Evolutionary conservation across 2,888 invertebrate species (phyloP).

Genomic region (Hanleya hanleyi): DNA sequence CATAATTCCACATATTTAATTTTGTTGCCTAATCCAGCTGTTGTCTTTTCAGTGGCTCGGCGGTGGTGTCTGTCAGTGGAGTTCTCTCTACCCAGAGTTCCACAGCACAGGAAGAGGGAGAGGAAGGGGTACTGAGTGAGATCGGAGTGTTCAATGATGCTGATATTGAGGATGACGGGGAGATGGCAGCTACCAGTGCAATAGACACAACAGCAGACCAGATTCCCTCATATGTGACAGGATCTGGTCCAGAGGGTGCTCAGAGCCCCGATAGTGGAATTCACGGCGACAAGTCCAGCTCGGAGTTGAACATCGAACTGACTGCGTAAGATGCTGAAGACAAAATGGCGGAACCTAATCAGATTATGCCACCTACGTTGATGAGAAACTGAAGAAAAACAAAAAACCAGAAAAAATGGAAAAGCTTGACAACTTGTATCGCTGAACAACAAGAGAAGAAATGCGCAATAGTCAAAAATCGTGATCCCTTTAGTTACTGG

Average conservation of each 20-base stretch:
- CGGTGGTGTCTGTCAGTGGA: constrained; percentile 25
- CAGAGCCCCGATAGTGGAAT: constrained; percentile 50
- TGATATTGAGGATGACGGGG: not conserved
- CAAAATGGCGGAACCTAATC: no score
- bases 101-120: not conserved
- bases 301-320: constrained; percentile 35
- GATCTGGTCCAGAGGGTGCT: constrained; percentile 15
- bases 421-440: no score
- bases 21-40: no score
- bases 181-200: not conserved
- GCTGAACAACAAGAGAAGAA: no score
- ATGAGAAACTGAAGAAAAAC: no score
- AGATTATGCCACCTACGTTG: no score
- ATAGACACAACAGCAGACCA: not conserved
- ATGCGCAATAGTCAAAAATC: no score
- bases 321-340: constrained; percentile 2
- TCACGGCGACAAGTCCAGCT: constrained; percentile 49
- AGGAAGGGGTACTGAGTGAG: not conserved
- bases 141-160: constrained; percentile 3
- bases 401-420: no score
- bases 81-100: constrained; percentile 9
- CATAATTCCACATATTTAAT: no score
- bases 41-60: constrained; percentile 11
- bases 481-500: no score
- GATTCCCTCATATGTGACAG: not conserved